A percentile compares a stretch with the other conserved stretches of the same genome.
These are phyloP conservation scores for Arizona elegans DNA, from an alignment of 2,113 vertebrate genomes.

Conservation along the genomic window DNA sequence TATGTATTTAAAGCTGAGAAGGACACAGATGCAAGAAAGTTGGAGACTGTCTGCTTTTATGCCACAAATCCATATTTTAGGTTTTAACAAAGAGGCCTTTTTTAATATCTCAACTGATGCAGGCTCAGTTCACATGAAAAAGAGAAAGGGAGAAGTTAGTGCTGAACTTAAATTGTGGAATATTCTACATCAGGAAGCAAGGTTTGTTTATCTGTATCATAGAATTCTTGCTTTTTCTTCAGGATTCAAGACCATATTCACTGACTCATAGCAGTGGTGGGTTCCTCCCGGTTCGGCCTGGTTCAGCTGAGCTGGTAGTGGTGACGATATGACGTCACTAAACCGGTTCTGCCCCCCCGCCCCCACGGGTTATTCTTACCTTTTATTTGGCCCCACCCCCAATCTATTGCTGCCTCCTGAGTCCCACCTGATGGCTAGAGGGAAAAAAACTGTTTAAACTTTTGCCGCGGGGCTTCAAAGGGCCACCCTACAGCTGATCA, in stretches of 20 bases:
- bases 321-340: no score
- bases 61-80: neutral
- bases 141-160: neutral
- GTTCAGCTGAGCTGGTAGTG: no score
- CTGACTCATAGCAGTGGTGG: neutral
- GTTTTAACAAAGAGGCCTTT: neutral
- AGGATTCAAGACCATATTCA: neutral
- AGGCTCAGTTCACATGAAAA: neutral
- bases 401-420: no score
- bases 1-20: neutral
- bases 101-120: neutral
- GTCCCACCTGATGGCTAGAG: no score
- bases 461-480: no score
- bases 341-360: no score
- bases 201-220: neutral
- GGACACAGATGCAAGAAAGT: neutral
- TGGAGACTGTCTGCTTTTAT: neutral
- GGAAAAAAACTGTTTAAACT: no score
- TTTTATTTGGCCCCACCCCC: no score
- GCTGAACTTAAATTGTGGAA: neutral
- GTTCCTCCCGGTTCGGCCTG: no score
- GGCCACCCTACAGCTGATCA: no score
- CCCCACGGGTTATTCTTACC: no score
- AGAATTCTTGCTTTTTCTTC: neutral
- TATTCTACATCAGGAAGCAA: neutral